These are phyloP conservation scores for Oligia strigilis DNA, from an alignment of 2,888 invertebrate genomes.

Conservation along the genomic window DNA sequence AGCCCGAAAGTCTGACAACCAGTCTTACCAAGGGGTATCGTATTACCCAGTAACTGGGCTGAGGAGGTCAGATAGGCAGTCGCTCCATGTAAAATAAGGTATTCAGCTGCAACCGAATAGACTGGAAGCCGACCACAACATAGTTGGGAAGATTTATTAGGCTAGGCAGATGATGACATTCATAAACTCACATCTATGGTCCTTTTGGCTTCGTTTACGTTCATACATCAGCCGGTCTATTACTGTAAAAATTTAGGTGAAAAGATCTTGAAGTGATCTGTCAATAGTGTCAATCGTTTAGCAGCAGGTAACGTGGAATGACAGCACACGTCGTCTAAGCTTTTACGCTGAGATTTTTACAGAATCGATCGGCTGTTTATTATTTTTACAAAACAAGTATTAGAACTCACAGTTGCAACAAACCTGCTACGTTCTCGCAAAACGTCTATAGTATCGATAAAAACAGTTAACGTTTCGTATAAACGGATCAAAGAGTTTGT, in stretches of 20 bases:
- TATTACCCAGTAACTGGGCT: too few relatives aligned
- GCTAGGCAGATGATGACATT: too few relatives aligned
- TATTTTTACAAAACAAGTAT: background rate
- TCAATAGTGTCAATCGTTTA: background rate
- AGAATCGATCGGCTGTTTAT: background rate
- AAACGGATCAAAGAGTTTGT: constrained; percentile 38
- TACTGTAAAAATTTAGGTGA: background rate
- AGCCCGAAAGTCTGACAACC: too few relatives aligned
- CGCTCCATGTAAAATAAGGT: too few relatives aligned
- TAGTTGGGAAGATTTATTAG: too few relatives aligned
- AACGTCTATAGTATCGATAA: constrained; percentile 6
- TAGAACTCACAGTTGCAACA: background rate
- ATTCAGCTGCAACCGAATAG: too few relatives aligned
- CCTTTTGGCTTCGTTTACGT: background rate
- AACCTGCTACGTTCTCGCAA: background rate
- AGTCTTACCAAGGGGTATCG: too few relatives aligned
- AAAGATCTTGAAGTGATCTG: background rate
- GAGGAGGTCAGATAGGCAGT: too few relatives aligned
- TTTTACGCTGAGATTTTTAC: background rate
- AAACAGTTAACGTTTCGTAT: background rate
- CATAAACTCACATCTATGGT: background rate
- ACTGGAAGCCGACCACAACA: too few relatives aligned
- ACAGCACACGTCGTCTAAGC: background rate
- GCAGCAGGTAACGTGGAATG: background rate
- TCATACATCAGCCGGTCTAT: background rate